Percentiles rank a stretch among this genome's conserved stretches.
Evolutionary conservation across 37 sponge, comb jelly and placozoan species (phyloP).

Genomic region (Amphimedon queenslandica): DNA sequence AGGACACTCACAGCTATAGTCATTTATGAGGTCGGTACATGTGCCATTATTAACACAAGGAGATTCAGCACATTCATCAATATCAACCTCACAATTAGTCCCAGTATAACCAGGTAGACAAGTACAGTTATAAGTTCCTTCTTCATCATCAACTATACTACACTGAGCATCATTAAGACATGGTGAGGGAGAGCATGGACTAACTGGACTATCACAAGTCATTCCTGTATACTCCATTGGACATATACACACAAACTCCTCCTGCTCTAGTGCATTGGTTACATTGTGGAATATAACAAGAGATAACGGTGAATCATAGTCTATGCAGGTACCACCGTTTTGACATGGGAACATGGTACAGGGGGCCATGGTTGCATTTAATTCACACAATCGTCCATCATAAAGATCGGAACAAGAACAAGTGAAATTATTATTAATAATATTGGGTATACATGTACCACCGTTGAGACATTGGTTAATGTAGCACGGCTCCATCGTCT

Average conservation of each 20-base stretch:
- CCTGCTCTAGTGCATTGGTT: too few species aligned
- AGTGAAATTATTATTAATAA: slow-evolving; percentile 1
- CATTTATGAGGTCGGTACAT: slow-evolving; percentile 47
- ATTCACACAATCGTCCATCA: slow-evolving; percentile 13
- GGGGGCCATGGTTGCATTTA: slow-evolving; percentile 7
- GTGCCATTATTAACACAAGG: too few species aligned
- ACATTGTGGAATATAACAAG: too few species aligned
- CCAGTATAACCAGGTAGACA: slow-evolving; percentile 45
- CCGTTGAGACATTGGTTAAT: slow-evolving; percentile 6
- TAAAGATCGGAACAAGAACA: slow-evolving; percentile 28
- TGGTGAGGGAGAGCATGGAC: slow-evolving; percentile 25
- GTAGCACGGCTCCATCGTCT: not conserved
- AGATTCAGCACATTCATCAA: too few species aligned
- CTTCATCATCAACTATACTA: slow-evolving; percentile 2
- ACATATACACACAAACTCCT: slow-evolving; percentile 48
- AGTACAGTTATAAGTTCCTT: slow-evolving; percentile 17
- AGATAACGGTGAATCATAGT: too few species aligned
- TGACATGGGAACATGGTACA: slow-evolving; percentile 40
- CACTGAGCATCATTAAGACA: slow-evolving; percentile 25
- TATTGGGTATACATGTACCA: slow-evolving; percentile 13
- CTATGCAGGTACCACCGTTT: slow-evolving; percentile 58
- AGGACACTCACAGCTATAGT: slow-evolving; percentile 39
- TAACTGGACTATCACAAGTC: slow-evolving; percentile 32
- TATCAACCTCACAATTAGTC: slow-evolving; percentile 21
- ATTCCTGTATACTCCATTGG: slow-evolving; percentile 38